Evolutionary conservation across 2,113 vertebrate species (phyloP), one percentile per base, ranked within the genome.

Genomic region (Oreocharis arfaki): DNA sequence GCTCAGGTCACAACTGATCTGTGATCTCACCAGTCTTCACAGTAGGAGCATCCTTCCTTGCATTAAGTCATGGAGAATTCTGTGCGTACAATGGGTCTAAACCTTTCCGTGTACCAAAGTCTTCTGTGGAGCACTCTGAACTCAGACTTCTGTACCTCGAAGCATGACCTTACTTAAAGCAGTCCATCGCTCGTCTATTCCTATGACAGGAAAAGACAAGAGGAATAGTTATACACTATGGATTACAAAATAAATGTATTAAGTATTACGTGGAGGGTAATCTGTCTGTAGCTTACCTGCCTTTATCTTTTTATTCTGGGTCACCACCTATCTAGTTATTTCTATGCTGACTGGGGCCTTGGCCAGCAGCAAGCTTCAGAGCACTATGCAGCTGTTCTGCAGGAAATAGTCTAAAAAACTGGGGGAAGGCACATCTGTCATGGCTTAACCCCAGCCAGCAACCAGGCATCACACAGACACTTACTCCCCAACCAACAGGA

Each of bases 261-360:
- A 27, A 37, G n/a, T 37, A 42, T 11, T 47, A 52, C 14, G 50
- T 73, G 28, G 7, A 10, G 3, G 3, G 2, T 16, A 42, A 6
- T 41, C 21, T 53, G n/a, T 33, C 22, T 16, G 17, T 20, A 75
- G 14, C 0, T 63, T 56, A 90, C 35, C 32, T 44, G 14, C 39
- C 60, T 94, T 92, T 77, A 33, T 39, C 35, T 73, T 79, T 89
- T 78, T 86, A n/a, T 76, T 87, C 60, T 57, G 17, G 15, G 10
- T 41, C 63, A 87, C 33, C n/a, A 60, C 24, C 53, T 56, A 60
- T 28, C 30, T 27, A 86, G 33, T 71, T 63, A 65, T 69, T 84
- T 64, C 28, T 68, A 10, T 27, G 53, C 18, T 49, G 47, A 83
- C 47, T 44, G 42, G 7, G 13, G 9, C 28, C 24, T 44, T 55